A percentile compares a stretch with the other conserved stretches of the same genome.
These are phyloP conservation scores for Takifugu rubripes DNA, from an alignment of 2,797 vertebrate genomes.

Conservation along the genomic window DNA sequence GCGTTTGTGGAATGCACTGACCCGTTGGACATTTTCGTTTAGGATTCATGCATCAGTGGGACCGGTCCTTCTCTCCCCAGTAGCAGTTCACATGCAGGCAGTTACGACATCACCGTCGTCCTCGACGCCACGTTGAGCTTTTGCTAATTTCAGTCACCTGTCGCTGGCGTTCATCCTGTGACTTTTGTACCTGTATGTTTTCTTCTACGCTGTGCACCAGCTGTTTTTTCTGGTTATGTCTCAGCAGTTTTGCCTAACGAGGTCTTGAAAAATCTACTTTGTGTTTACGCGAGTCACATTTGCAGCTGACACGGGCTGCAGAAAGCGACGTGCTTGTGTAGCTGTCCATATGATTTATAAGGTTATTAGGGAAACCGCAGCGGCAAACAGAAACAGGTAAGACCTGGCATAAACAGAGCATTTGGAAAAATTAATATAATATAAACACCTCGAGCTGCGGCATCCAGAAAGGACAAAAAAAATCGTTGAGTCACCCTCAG, in stretches of 20 bases:
- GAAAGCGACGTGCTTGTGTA: background rate
- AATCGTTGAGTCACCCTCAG: background rate
- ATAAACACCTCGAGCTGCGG: background rate
- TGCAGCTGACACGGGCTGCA: background rate
- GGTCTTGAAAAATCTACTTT: background rate
- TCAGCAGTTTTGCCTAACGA: background rate
- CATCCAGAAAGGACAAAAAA: constrained; percentile 1
- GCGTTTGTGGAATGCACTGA: constrained; percentile 12
- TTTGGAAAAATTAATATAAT: background rate
- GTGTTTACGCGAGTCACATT: background rate
- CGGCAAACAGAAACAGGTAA: constrained; percentile 5
- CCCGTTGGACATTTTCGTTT: background rate
- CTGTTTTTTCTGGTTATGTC: background rate
- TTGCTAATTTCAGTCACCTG: constrained; percentile 8
- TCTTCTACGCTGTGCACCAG: background rate
- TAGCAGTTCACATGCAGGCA: constrained; percentile 2
- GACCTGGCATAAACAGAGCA: constrained; percentile 3
- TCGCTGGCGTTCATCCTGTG: background rate
- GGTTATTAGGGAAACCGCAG: constrained; percentile 1
- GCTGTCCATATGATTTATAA: constrained; percentile 11
- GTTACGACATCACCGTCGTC: constrained; percentile 1
- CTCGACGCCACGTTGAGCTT: background rate
- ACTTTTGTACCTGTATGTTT: background rate
- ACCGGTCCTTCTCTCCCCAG: constrained; percentile 1
- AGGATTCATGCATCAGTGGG: background rate